Conservation (phyloP, 1,140 invertebrate species). For the Aphidius ervi region DNA sequence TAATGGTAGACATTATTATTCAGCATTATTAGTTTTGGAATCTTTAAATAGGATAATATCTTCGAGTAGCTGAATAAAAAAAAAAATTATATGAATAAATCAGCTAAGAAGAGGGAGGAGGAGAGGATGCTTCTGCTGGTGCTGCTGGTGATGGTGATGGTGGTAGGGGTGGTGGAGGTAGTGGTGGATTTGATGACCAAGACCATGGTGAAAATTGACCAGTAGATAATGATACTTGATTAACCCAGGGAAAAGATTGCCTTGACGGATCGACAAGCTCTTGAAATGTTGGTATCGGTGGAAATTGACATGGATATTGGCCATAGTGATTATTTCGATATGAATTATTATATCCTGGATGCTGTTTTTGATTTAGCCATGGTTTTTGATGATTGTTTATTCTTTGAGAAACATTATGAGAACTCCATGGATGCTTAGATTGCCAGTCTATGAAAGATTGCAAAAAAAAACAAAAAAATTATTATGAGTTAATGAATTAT, state of each 20-base stretch:
- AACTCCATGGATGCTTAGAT: constrained; percentile 40
- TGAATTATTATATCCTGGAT: background rate
- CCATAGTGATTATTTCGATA: background rate
- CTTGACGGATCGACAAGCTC: constrained; percentile 2
- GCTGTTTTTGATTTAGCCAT: background rate
- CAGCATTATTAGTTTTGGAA: too few species aligned
- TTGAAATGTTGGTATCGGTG: constrained; percentile 5
- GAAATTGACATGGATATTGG: constrained; percentile 9
- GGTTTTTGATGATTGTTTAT: constrained; percentile 16
- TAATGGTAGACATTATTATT: too few species aligned
- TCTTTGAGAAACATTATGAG: constrained; percentile 21
- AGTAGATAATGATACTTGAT: constrained; percentile 21
- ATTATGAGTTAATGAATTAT: background rate
- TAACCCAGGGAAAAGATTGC: constrained; percentile 2
- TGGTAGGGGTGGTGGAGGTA: constrained; percentile 29
- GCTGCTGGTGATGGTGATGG: background rate
- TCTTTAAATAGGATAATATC: too few species aligned
- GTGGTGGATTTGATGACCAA: constrained; percentile 20
- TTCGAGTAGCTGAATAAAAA: too few species aligned
- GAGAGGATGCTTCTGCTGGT: too few species aligned
- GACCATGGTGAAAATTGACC: constrained; percentile 12
- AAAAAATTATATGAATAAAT: too few species aligned
- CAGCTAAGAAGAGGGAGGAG: too few species aligned
- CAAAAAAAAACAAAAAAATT: background rate
- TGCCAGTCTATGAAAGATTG: constrained; percentile 26